Evolutionary conservation across 2,888 invertebrate species (phyloP).

Genomic region (Athalia cordata): DNA sequence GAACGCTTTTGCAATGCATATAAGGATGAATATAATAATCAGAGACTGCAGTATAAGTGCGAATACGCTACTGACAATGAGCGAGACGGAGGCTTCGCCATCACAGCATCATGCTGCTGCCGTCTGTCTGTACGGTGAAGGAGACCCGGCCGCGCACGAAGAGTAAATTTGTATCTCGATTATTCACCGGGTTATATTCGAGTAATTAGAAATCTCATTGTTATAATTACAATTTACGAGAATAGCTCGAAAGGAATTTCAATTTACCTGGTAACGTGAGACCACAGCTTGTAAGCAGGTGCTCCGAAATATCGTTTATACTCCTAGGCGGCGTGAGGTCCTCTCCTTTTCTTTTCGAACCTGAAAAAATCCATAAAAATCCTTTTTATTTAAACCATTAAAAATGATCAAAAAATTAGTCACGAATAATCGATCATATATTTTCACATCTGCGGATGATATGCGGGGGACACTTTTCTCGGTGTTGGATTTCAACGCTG

Average conservation of each 20-base stretch:
- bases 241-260: constrained; percentile 7
- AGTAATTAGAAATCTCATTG: constrained; percentile 39
- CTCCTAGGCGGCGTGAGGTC: constrained; percentile 78
- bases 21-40: neutral
- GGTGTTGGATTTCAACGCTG: too few species aligned
- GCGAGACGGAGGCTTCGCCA: too few species aligned
- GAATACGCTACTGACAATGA: too few species aligned
- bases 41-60: too few species aligned
- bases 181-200: neutral
- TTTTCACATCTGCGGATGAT: too few species aligned
- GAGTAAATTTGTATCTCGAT: neutral
- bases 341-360: constrained; percentile 73
- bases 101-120: neutral
- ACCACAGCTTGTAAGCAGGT: constrained; percentile 79
- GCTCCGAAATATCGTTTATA: constrained; percentile 81
- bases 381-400: neutral
- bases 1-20: neutral
- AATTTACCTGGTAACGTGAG: constrained; percentile 80
- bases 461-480: too few species aligned
- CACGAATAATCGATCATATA: too few species aligned
- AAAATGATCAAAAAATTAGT: neutral
- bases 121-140: too few species aligned
- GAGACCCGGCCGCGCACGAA: neutral
- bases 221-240: constrained; percentile 37
- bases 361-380: constrained; percentile 66